Conservation (phyloP, 2,113 vertebrate species). For the Lanius collurio region DNA sequence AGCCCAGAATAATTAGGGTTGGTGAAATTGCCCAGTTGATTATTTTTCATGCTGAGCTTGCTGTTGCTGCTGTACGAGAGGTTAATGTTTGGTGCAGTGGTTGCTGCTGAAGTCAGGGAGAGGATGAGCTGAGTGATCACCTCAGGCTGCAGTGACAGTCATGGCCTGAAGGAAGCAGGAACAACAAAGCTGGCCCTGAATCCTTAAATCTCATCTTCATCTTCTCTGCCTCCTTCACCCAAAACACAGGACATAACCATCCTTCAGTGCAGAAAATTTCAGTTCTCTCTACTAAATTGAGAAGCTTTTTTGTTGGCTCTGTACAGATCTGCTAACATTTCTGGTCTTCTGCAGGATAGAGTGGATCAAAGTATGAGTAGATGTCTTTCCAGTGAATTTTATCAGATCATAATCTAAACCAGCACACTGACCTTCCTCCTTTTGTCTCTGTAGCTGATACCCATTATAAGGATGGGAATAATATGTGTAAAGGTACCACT, state of each 20-base stretch:
- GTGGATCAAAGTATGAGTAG: background rate
- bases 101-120: background rate
- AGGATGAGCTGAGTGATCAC: background rate
- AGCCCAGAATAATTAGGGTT: slow-evolving; percentile 23
- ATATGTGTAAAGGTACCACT: background rate
- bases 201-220: background rate
- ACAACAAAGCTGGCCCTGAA: background rate
- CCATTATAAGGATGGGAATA: background rate
- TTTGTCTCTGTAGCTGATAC: background rate
- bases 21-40: background rate
- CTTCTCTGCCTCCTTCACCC: background rate
- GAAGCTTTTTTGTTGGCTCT: background rate
- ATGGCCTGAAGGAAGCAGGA: background rate
- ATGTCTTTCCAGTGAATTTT: background rate
- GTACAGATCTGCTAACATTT: background rate
- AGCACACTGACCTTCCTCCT: background rate
- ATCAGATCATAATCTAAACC: background rate
- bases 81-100: background rate
- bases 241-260: background rate
- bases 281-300: background rate
- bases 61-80: background rate
- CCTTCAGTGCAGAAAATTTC: background rate
- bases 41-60: slow-evolving; percentile 19
- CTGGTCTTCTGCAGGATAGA: background rate
- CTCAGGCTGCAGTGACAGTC: background rate